These are phyloP conservation scores for Brachyhypopomus occidentalis DNA, from an alignment of 2,113 vertebrate species.

Conservation along the genomic window DNA sequence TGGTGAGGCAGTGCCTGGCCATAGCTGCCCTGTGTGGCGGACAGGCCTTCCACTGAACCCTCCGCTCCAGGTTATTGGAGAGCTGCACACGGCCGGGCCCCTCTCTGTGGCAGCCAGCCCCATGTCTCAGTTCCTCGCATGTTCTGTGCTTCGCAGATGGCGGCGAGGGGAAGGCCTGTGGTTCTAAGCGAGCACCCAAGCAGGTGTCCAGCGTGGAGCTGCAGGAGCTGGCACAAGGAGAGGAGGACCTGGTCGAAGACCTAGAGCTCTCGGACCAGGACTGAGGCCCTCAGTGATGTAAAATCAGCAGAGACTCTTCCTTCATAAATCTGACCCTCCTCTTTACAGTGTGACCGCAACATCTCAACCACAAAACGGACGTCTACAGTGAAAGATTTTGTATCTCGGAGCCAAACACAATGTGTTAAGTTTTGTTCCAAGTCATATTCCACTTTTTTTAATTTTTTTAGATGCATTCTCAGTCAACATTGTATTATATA, in stretches of 20 bases:
- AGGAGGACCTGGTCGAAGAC: constrained; percentile 86
- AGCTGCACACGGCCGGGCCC: background rate
- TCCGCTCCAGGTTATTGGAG: background rate
- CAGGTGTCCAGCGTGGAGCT: constrained; percentile 76
- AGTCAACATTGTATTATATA: constrained; percentile 11
- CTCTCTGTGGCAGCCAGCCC: background rate
- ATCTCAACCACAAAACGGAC: background rate
- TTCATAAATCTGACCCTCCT: constrained; percentile 10
- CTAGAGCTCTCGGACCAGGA: constrained; percentile 85
- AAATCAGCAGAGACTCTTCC: background rate
- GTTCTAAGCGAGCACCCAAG: constrained; percentile 61
- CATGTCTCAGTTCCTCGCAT: background rate
- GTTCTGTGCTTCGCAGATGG: constrained; percentile 59
- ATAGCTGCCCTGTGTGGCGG: background rate
- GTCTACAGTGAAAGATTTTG: background rate
- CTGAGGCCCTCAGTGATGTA: constrained; percentile 51
- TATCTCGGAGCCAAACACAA: constrained; percentile 12
- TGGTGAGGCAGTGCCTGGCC: background rate
- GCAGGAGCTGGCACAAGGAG: constrained; percentile 81
- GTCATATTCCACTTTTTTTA: too few relatives aligned
- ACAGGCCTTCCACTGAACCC: background rate
- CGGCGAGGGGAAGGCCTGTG: constrained; percentile 50
- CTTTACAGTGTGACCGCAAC: background rate
- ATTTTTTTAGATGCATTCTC: background rate
- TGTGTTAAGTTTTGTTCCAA: background rate